Base-by-base conservation (phyloP, 2,888 invertebrate genomes). In the Watsonalla cultraria region DNA sequence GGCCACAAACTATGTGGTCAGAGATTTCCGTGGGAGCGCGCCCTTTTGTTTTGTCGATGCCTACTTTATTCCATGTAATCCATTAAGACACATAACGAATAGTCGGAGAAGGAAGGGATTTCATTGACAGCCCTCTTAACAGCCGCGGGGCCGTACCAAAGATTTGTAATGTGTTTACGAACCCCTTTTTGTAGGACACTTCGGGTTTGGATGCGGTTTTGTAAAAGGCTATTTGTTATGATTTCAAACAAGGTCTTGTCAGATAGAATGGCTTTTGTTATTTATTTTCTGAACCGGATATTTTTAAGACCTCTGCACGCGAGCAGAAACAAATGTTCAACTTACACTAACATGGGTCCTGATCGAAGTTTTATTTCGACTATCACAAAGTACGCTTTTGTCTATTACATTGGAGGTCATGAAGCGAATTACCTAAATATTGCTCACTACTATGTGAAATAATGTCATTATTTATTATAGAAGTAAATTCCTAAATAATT, bases 191-290 rank as follows among this genome's bases (percentile, higher is more conserved):
- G 80, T 82, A 85, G 76, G 87, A 85, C 85, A 84, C 81, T 85
- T 80, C 69, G 78, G 83, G 80, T 77, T 70, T 76, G 81, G 84
- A 84, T 87, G 88, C 80, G 88, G 86, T 88, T 87, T 86, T 84
- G 81, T 85, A 86, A 85, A 87, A 84, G 82, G 86, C 88, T 83
- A 87, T 89, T 87, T 86, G 86, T 88, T 89, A 89, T 88, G 87
- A 88, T 88, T 88, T 88, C 83, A 84, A 87, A 87, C 86, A 85
- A 86, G 84, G 79, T 78, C 82, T 82, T 84, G 86, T 83, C 86
- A 83, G 80, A 84, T 80, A 76, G 82, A 88, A 88, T 83, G 82
- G 86, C 82, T 81, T 82, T 84, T 80, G 82, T 84, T 80, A 81
- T 86, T 84, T 84, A 86, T 85, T 83, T 83, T 81, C 76, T 79